These are phyloP conservation scores for Leuciscus waleckii DNA, from an alignment of 2,797 vertebrate species.

Conservation along the genomic window DNA sequence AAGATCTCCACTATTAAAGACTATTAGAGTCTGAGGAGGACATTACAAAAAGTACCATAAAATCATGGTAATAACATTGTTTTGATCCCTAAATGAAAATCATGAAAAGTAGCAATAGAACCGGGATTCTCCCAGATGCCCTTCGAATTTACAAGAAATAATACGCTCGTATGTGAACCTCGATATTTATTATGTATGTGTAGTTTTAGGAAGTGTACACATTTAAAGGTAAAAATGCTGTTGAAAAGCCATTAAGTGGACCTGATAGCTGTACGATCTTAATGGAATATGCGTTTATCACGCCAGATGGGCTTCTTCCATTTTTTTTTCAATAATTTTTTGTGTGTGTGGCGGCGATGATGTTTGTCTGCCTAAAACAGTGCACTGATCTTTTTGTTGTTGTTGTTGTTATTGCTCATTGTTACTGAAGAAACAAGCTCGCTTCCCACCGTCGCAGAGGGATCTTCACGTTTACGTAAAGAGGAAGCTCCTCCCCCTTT, in stretches of 20 bases:
- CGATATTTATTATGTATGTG: conserved; percentile 71
- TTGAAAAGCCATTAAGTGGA: conserved; percentile 41
- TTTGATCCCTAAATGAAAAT: too few relatives aligned
- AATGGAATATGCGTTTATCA: conserved; percentile 42
- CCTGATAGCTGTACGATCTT: conserved; percentile 29
- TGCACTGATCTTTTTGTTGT: conserved; percentile 87
- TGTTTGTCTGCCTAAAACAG: conserved; percentile 76
- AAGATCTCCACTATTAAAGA: too few relatives aligned
- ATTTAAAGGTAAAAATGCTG: conserved; percentile 26
- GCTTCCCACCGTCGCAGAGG: conserved; percentile 72
- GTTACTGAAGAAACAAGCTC: conserved; percentile 71
- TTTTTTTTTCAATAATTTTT: conserved; percentile 51
- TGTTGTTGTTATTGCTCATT: conserved; percentile 63
- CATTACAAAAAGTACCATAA: too few relatives aligned
- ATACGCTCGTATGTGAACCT: conserved; percentile 57
- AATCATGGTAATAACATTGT: too few relatives aligned
- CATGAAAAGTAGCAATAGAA: too few relatives aligned
- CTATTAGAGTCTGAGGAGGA: too few relatives aligned
- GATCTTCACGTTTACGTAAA: conserved; percentile 64
- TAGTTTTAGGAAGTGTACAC: conserved; percentile 46
- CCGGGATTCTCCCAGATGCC: conserved; percentile 52
- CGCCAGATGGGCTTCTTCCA: conserved; percentile 67
- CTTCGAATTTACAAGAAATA: conserved; percentile 47
- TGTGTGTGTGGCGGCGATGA: conserved; percentile 45
- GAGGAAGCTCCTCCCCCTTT: conserved; percentile 23